Evolutionary conservation across 2,888 invertebrate genomes (phyloP).

Genomic region (Plebejus argus): DNA sequence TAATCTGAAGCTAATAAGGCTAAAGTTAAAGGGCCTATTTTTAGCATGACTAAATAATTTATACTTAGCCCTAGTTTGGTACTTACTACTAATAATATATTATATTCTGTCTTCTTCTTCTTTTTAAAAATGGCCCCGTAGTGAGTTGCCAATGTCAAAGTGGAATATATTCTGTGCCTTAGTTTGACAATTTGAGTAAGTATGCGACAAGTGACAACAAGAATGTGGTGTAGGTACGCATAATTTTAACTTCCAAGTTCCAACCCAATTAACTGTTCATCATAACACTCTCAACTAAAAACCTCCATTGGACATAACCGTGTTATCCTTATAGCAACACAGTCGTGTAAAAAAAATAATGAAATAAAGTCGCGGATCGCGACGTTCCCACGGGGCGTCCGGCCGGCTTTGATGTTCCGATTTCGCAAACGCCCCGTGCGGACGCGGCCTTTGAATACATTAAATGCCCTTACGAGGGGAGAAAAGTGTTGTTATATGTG

Average conservation of each 20-base stretch:
- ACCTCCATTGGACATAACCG: background rate
- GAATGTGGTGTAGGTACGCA: background rate
- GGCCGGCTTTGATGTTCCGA: constrained; percentile 53
- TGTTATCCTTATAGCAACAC: constrained; percentile 33
- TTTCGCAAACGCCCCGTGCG: constrained; percentile 34
- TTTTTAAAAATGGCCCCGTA: too few relatives aligned
- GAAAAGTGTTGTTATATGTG: background rate
- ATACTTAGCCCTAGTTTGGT: too few relatives aligned
- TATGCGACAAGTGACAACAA: background rate
- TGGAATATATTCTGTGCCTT: too few relatives aligned
- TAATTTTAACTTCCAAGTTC: background rate
- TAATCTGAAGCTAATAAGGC: too few relatives aligned
- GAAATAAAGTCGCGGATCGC: constrained; percentile 57
- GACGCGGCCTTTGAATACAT: constrained; percentile 26
- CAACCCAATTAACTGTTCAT: background rate
- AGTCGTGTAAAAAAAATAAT: constrained; percentile 51
- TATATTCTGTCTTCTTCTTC: too few relatives aligned
- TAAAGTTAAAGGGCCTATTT: too few relatives aligned
- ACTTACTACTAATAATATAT: too few relatives aligned
- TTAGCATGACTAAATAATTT: too few relatives aligned
- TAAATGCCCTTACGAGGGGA: background rate
- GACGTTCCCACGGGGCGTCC: constrained; percentile 62
- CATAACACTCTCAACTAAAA: background rate
- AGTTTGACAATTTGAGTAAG: too few relatives aligned
- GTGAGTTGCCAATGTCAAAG: too few relatives aligned